Base-by-base conservation (phyloP, 2,888 invertebrate genomes). In the Oscheius onirici region DNA sequence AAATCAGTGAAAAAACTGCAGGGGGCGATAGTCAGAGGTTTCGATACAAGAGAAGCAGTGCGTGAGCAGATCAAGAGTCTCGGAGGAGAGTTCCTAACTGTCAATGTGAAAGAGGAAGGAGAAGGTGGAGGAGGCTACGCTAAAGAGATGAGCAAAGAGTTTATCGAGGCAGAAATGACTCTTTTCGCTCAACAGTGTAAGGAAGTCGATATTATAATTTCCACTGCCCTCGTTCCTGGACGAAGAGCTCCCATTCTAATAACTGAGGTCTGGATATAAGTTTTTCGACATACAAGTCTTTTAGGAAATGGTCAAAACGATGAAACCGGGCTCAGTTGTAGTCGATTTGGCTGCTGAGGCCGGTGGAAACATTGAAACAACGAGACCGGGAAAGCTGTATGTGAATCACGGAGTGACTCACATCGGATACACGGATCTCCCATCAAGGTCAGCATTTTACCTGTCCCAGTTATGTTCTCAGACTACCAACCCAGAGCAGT, bases 211-310 rank as follows among this genome's bases (percentile, higher is more conserved):
- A 92, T 95, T 46, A 91, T 95, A 79, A 94, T 95, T 84, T 92
- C 92, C n/a, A 95, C 95, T 0, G 94, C 94, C 5, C 91, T 95
- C 15, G 94, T 95, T 82, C 95, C 95, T 15, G 94, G 94, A 58
- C 93, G 92, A 88, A 92, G 91, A 61, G 94, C 94, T 0, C 94
- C 95, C 0, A 83, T 92, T 66, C 91, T 94, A 15, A 92, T 94
- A 81, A 90, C 93, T 69, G 93, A 92, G 91, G 93, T 93, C 87
- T 13, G 40, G 13, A 13, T n/a, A 13, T 46, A n/a, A 17, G 8
- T 15, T 13, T 46, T 1, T 43, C n/a, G n/a, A 8, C 43, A 43
- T 43, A 11, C 10, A 13, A 43, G 24, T 10, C 40, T 73, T 75
- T 44, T 74, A 93, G 92, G 92, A 92, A 87, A 93, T 93, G 87